Percentiles rank a stretch among this genome's conserved stretches.
Evolutionary conservation across 2,888 invertebrate species (phyloP).

Genomic region (Lithophane leautieri): DNA sequence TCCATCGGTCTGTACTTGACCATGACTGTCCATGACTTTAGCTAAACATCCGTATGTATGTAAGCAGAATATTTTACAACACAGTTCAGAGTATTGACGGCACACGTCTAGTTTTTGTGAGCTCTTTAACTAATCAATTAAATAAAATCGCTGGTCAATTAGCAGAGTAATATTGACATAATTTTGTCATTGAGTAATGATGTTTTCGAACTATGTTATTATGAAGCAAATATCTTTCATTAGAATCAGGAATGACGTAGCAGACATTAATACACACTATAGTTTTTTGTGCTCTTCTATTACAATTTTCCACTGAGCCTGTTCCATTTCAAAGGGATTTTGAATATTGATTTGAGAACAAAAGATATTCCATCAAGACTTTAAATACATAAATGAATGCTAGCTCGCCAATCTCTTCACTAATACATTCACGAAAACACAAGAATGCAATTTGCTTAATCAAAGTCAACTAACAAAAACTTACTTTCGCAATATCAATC

Average conservation of each 20-base stretch:
- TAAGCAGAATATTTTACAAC: constrained; percentile 71
- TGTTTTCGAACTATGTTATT: constrained; percentile 19
- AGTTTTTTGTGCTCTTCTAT: neutral
- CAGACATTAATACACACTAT: neutral
- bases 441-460: constrained; percentile 45
- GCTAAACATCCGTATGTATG: constrained; percentile 61
- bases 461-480: constrained; percentile 34
- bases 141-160: constrained; percentile 53
- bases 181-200: constrained; percentile 52
- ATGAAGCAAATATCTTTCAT: neutral
- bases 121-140: constrained; percentile 49
- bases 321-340: too few relatives aligned
- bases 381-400: neutral
- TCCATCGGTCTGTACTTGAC: constrained; percentile 77
- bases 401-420: too few relatives aligned
- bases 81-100: constrained; percentile 68
- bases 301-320: neutral
- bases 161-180: constrained; percentile 41
- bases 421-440: constrained; percentile 32
- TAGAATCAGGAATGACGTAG: neutral
- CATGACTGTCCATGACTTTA: constrained; percentile 82
- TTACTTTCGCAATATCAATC: constrained; percentile 50
- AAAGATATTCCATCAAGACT: constrained; percentile 1
- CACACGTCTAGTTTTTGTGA: constrained; percentile 46
- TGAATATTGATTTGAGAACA: too few relatives aligned